Base-by-base conservation (phyloP, 2,797 vertebrate species). In the Antennarius maculatus region DNA sequence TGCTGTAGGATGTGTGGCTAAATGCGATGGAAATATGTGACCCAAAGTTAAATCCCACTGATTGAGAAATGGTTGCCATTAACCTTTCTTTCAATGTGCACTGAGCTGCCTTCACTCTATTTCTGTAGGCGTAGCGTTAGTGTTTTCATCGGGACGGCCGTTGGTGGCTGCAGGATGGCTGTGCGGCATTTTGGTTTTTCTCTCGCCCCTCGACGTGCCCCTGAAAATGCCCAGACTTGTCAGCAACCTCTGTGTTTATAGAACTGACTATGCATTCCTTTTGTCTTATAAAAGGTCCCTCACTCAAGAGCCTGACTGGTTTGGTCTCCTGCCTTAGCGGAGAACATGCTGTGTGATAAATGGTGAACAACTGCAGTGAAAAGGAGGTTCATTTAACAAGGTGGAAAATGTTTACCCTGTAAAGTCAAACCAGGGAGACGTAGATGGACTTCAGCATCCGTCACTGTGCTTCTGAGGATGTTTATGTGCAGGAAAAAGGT, bases 341-440 rank as follows among this genome's bases (percentile, higher is more conserved):
- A 42, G 45, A 58, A 56, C 77, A 49, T 2, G 69, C 76, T 55
- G 75, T 5, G 60, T 85, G 82, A 79, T 81, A 59, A 82, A 83
- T 61, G 59, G 51, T 2, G 45, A 80, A 77, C 74, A 61, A 76
- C 77, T 49, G 77, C 77, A 51, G 71, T 70, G 74, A 80, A 76
- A 60, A 46, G 15, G 54, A 27, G 42, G 18, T 11, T 42, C 50
- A 2, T 82, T 85, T 87, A 84, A 85, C 81, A 78, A 84, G 84
- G 72, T 82, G 84, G 76, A 82, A 86, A 84, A 78, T 84, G 67
- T 88, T 85, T 72, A 72, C 61, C 65, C 64, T 15, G 4, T 74
- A 71, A 79, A 74, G 49, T 45, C 23, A 6, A 58, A 9, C 56
- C 51, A 54, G 54, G 17, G 47, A 69, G 61, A 60, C 34, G 12